phyloP scores from a whole-genome alignment of 2,888 invertebrate genomes.

The Ormyrus rosae region DNA sequence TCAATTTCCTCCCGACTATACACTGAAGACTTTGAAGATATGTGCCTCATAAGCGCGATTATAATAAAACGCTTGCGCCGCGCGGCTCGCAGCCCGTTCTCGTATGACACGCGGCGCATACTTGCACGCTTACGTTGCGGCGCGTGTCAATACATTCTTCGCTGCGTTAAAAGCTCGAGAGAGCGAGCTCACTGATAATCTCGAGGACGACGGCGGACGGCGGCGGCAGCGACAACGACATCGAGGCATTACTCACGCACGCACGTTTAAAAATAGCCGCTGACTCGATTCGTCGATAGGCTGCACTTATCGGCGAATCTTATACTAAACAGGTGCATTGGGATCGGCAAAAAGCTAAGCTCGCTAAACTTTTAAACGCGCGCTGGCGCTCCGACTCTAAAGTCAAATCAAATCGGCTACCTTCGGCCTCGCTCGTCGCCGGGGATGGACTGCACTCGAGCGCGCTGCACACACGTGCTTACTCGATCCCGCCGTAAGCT shows the following conservation, averaged over 20 bases:
- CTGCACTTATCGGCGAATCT: not conserved
- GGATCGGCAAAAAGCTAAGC: not conserved
- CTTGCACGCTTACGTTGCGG: slow-evolving; percentile 36
- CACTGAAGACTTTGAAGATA: slow-evolving; percentile 45
- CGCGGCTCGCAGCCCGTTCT: slow-evolving; percentile 13
- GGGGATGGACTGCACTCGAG: not conserved
- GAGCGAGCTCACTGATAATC: not conserved
- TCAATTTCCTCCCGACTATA: slow-evolving; percentile 18
- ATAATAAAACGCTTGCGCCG: slow-evolving; percentile 6
- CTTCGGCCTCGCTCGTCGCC: slow-evolving; percentile 16
- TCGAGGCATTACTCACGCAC: too few relatives aligned
- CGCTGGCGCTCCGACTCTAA: slow-evolving; percentile 9
- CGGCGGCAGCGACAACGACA: too few relatives aligned
- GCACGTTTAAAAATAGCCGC: not conserved
- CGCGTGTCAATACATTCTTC: slow-evolving; percentile 24
- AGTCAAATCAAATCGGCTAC: not conserved
- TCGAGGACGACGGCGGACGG: slow-evolving; percentile 4
- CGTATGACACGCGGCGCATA: slow-evolving; percentile 53
- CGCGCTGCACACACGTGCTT: slow-evolving; percentile 1
- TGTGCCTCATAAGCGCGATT: slow-evolving; percentile 20
- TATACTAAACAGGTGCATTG: not conserved
- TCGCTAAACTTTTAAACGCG: slow-evolving; percentile 62
- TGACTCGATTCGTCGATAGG: not conserved
- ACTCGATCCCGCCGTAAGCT: not conserved
- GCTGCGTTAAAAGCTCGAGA: not conserved